These are phyloP conservation scores for Zeus faber DNA, from an alignment of 2,113 vertebrate species.

Conservation along the genomic window DNA sequence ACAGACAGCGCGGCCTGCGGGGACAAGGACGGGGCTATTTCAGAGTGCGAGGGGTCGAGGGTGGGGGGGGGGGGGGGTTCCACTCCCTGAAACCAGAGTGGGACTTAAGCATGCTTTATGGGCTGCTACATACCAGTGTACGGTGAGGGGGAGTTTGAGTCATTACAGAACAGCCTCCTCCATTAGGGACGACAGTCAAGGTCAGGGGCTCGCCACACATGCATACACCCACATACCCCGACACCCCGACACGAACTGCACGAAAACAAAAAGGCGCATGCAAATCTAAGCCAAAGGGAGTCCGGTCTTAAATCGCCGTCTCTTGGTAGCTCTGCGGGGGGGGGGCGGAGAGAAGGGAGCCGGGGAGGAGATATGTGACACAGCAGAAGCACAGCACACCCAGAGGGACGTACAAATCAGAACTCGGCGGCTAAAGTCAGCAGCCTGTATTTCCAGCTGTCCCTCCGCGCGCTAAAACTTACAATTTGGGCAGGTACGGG, in stretches of 20 bases:
- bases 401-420: too few relatives aligned
- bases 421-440: too few relatives aligned
- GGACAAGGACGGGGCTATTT: conserved; percentile 80
- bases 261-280: too few relatives aligned
- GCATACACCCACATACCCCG: conserved; percentile 5
- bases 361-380: too few relatives aligned
- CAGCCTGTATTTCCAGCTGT: too few relatives aligned
- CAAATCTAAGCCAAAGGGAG: too few relatives aligned
- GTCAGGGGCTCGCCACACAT: conserved; percentile 58
- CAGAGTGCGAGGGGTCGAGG: conserved; percentile 55
- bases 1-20: conserved; percentile 40
- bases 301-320: too few relatives aligned
- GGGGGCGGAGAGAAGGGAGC: too few relatives aligned
- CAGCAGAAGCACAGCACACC: too few relatives aligned
- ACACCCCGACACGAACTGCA: conserved; percentile 10
- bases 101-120: conserved; percentile 74
- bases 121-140: conserved; percentile 71
- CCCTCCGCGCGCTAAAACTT: neutral
- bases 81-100: conserved; percentile 77
- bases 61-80: conserved; percentile 31
- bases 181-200: conserved; percentile 70
- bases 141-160: conserved; percentile 52
- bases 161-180: conserved; percentile 69
- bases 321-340: too few relatives aligned
- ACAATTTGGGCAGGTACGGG: too few relatives aligned